phyloP scores from a whole-genome alignment of 1,140 invertebrate genomes.

The Eufriesea mexicana region DNA sequence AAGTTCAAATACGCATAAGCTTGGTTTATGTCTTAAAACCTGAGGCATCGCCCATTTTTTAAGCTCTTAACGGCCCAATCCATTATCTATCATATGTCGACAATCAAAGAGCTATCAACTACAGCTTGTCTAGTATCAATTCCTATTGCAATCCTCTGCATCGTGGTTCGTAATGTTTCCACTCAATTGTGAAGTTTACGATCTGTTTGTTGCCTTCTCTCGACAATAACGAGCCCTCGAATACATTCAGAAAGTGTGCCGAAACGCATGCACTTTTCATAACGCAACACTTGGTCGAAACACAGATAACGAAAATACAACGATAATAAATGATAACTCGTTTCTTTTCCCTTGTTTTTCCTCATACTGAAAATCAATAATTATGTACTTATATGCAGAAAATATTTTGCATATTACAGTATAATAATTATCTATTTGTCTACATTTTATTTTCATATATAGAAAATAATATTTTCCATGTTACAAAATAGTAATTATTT shows the following conservation, averaged over 20 bases:
- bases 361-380: not conserved
- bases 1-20: no score
- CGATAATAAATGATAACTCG: not conserved
- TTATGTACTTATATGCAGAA: no score
- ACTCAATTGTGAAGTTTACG: slow-evolving; percentile 33
- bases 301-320: not conserved
- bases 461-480: no score
- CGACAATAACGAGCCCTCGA: slow-evolving; percentile 33
- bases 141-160: not conserved
- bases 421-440: no score
- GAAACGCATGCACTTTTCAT: not conserved
- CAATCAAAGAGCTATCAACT: not conserved
- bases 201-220: slow-evolving; percentile 35
- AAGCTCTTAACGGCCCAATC: not conserved
- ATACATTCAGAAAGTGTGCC: slow-evolving; percentile 7
- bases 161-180: not conserved
- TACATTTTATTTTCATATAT: no score
- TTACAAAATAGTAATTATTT: no score
- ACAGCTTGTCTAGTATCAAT: not conserved
- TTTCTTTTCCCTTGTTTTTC: not conserved
- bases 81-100: not conserved
- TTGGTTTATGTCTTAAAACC: no score
- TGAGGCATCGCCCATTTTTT: not conserved
- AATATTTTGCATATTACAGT: no score
- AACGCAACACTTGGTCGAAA: slow-evolving; percentile 18